Evolutionary conservation across 1,140 invertebrate genomes (phyloP), one percentile per base, ranked within the genome.

Genomic region (Drosophila seguyi): DNA sequence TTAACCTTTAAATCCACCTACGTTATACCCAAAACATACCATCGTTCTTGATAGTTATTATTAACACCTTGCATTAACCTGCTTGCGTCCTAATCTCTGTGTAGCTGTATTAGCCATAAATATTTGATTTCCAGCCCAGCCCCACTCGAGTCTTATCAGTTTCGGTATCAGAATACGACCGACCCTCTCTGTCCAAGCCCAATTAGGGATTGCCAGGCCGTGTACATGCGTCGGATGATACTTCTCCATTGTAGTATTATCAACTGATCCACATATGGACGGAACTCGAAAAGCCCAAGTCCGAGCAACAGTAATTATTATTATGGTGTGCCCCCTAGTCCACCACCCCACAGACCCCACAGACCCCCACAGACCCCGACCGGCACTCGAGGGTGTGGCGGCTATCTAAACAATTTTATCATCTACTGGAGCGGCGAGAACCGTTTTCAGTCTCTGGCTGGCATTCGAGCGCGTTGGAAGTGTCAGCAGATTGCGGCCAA

Each of bases 341-440:
- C 47, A 29, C 25, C 47, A 48, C 48, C 36, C 36, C 48, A 58
- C 16, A 36, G 25, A 22, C 50, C 29, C 14, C 31, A 25, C 25
- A 2, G 25, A 48, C 48, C 36, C 36, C 25, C 25, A 25, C 25
- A 2, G 25, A 22, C 41, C 29, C 14, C 31, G 25, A 2, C 48
- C 61, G 6, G 22, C 45, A 25, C 56, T 41, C 22, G 67, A 48
- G 69, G 67, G 66, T 31, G 69, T 45, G 67, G 52, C 67, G 67
- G 22, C 73, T 77, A 68, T 77, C 74, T 77, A 77, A 77, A 77
- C 74, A 73, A 77, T 77, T 68, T 76, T 76, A 76, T 76, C 74
- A 68, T 59, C 74, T n/a, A 62, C 48, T 53, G 77, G 52, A 60
- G 79, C 79, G 47, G 61, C 76, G 52, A 45, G 53, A 61, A 79